Evolutionary conservation across 2,113 vertebrate species (phyloP), one percentile per base, ranked within the genome.

Genomic region (Galeopterus variegatus): DNA sequence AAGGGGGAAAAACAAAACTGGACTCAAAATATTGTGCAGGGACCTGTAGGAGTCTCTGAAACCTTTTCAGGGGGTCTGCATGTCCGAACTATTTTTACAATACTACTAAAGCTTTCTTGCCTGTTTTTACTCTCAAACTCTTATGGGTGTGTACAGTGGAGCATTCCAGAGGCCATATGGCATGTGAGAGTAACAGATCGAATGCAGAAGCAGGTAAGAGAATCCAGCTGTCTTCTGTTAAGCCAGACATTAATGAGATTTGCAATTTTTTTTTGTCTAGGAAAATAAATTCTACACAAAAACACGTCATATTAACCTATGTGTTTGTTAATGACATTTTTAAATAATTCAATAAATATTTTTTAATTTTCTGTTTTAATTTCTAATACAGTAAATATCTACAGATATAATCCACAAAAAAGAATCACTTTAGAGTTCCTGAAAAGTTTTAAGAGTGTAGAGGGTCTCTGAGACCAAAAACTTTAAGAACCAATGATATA

Each of bases 221-320:
- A 89, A 77, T 64, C 36, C 28, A 28, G 48, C 28, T 36, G 0
- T 56, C 45, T 96, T 72, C 45, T 67, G 8, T 52, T 62, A 70
- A 36, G 15, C 1, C 23, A 19, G 50, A 36, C 36, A 60, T 65
- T n/a, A 93, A 73, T 50, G 67, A 83, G 48, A 75, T 86, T 21
- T 19, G 3, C 45, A 84, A 72, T 48, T 65, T 67, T 8, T 58
- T 81, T 60, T 86, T 65, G n/a, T 50, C 70, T 75, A 24, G 31
- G 60, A 75, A 96, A 91, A 92, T 50, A 84, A 41, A 26, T 50
- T 60, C 73, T 90, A 91, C 9, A 79, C 41, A 90, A 86, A 77
- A 88, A 41, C 14, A 75, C 28, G 28, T 83, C 13, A 36, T 45
- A 65, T 58, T 83, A 62, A 60, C 19, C 56, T 64, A 48, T 4